phyloP scores from a whole-genome alignment of 2,888 invertebrate genomes.

The Caenorhabditis uteleia region DNA sequence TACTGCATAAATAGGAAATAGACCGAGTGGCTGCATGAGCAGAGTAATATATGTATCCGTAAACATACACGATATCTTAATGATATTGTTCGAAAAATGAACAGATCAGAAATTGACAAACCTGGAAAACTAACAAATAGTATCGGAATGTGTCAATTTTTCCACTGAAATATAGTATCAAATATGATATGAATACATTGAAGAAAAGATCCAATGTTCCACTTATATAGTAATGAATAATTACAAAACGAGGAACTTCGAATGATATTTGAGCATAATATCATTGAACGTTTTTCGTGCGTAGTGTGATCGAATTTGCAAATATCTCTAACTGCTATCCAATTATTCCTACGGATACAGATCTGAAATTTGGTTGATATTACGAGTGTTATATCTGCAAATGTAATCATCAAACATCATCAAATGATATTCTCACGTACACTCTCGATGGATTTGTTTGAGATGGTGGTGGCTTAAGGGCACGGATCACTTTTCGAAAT shows the following conservation, averaged over 20 bases:
- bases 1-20: constrained; percentile 9
- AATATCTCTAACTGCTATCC: too few relatives aligned
- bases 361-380: too few relatives aligned
- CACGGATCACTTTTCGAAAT: constrained; percentile 3
- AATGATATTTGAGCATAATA: constrained; percentile 9
- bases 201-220: constrained; percentile 4
- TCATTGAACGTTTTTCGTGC: too few relatives aligned
- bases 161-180: constrained; percentile 2
- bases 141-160: constrained; percentile 10
- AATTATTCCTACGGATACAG: too few relatives aligned
- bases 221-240: constrained; percentile 7
- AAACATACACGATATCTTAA: constrained; percentile 9
- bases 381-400: too few relatives aligned
- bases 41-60: constrained; percentile 10
- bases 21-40: constrained; percentile 14
- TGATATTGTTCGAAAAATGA: too few relatives aligned
- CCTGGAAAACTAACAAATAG: constrained; percentile 20
- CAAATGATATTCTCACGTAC: too few relatives aligned
- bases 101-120: too few relatives aligned
- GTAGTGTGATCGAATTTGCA: too few relatives aligned
- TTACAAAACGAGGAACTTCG: constrained; percentile 1
- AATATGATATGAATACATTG: constrained; percentile 7
- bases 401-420: too few relatives aligned
- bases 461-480: too few relatives aligned
- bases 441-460: too few relatives aligned